Conservation (phyloP, 2,797 vertebrate genomes). For the Oreochromis grahami region DNA sequence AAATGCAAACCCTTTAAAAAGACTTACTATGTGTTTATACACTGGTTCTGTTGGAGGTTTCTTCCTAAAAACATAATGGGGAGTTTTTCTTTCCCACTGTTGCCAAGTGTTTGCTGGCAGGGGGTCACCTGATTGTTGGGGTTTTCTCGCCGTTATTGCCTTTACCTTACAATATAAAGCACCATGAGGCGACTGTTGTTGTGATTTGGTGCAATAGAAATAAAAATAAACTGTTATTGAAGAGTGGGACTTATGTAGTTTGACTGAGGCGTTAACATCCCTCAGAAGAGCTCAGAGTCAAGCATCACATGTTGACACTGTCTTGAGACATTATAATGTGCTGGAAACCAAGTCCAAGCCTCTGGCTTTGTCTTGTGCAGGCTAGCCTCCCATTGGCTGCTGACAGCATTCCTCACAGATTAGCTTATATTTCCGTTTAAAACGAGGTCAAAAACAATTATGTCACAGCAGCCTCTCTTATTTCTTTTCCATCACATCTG, state of each 20-base stretch:
- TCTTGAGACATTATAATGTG: neutral
- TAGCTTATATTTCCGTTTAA: neutral
- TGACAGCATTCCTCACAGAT: neutral
- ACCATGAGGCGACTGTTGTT: rapidly evolving
- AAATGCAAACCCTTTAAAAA: neutral
- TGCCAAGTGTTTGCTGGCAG: neutral
- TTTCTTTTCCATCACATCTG: neutral
- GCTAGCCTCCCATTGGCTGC: neutral
- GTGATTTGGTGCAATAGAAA: neutral
- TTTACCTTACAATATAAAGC: neutral
- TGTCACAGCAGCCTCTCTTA: neutral
- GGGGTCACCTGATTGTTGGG: neutral
- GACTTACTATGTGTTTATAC: neutral
- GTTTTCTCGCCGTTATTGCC: neutral
- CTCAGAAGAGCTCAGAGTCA: neutral
- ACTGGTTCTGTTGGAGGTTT: neutral
- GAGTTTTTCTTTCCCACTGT: neutral
- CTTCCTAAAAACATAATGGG: neutral
- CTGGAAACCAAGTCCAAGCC: neutral
- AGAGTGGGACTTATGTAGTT: neutral
- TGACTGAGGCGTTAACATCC: neutral
- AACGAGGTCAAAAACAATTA: neutral
- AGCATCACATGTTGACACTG: neutral
- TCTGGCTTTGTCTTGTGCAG: neutral
- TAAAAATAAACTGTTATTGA: neutral